Base-by-base conservation (phyloP, 2,888 invertebrate genomes). In the Lasioglossum pauxillum region DNA sequence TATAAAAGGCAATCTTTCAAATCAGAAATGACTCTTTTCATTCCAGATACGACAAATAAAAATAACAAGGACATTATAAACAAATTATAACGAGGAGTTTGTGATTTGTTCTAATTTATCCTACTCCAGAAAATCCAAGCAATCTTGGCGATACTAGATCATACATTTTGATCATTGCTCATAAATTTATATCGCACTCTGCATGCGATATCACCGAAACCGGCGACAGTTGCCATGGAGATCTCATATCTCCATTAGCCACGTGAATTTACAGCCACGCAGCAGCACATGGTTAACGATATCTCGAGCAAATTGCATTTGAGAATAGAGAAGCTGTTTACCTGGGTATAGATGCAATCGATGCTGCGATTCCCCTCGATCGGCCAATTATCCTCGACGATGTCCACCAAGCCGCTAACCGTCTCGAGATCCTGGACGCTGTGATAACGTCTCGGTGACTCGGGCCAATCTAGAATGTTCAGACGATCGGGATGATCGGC, bases 331-430 rank as follows among this genome's bases (percentile, higher is more conserved):
- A 1, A 4, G 38, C 5, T 8, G 53, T 75, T 86, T 91, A 95
- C 95, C 94, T 95, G 95, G 31, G 95, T 95, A 73, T 95, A 95
- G 80, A 95, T 94, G 83, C 94, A 95, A 83, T 94, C 95, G 87
- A 95, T 91, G 84, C 94, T 94, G 1, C 94, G 93, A 88, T 95
- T 94, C 53, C 92, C 94, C 71, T 95, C 95, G 78, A 93, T 92
- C 3, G 94, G 93, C 94, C 94, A 95, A 83, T 93, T 92, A 84
- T 95, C 95, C 83, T 95, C 95, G 79, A 95, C 93, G 53, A 95
- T 93, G 75, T 95, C 95, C n/a, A 95, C 95, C 84, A 95, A 91
- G 8, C 94, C 95, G 75, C 93, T 94, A 75, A 95, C 95, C 72
- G 93, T 94, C 84, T 95, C 95, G 71, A 95, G 92, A 80, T 94